Evolutionary conservation across 2,113 vertebrate species (phyloP).

Genomic region (Trematomus loennbergii): DNA sequence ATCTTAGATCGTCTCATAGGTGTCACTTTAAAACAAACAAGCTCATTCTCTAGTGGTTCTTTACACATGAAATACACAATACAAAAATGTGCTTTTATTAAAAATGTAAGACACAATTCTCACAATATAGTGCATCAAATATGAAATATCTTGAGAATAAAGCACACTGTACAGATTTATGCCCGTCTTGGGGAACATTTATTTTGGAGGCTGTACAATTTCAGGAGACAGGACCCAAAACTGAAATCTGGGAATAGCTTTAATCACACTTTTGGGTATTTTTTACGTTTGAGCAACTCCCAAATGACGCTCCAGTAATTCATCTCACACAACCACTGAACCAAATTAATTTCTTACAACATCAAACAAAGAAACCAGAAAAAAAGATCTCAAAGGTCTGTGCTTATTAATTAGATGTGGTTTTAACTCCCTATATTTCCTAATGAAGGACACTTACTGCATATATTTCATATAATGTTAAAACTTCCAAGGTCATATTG

Average conservation of each 20-base stretch:
- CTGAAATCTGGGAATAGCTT: neutral
- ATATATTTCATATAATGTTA: neutral
- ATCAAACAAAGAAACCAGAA: neutral
- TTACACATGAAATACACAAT: neutral
- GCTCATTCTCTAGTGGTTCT: neutral
- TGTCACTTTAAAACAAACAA: neutral
- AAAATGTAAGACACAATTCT: neutral
- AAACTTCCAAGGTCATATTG: conserved; percentile 6
- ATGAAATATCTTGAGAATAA: no score
- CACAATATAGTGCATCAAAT: neutral
- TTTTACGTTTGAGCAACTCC: neutral
- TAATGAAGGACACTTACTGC: conserved; percentile 13
- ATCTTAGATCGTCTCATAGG: neutral
- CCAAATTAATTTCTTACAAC: neutral
- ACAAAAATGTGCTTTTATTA: neutral
- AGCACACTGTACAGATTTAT: no score
- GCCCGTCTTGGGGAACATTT: no score
- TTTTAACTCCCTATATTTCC: neutral
- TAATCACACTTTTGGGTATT: neutral
- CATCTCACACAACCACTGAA: neutral
- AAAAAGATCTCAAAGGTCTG: neutral
- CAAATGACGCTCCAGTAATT: neutral
- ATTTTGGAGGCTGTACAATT: neutral
- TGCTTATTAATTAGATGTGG: conserved; percentile 25
- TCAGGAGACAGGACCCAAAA: neutral